Percentiles rank a stretch among this genome's conserved stretches.
Conservation (phyloP, 2,888 invertebrate species). For the Camponotus fellah region DNA sequence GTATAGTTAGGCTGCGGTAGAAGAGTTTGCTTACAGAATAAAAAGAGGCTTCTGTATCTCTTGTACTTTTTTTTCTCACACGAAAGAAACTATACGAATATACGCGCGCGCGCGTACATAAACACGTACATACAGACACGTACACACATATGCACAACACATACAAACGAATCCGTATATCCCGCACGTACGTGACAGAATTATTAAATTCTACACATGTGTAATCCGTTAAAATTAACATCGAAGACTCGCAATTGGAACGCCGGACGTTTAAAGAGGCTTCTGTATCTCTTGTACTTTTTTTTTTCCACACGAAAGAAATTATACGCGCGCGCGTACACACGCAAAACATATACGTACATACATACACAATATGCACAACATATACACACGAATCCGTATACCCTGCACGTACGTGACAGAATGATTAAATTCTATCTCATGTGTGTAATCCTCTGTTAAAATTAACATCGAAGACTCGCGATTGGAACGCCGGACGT, state of each 20-base stretch:
- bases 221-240: constrained; percentile 40
- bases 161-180: neutral
- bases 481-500: constrained; percentile 46
- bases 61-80: neutral
- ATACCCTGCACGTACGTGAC: constrained; percentile 49
- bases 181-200: constrained; percentile 52
- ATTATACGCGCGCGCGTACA: neutral
- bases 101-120: neutral
- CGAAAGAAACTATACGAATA: constrained; percentile 16
- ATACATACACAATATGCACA: neutral
- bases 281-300: neutral
- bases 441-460: constrained; percentile 20
- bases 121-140: neutral
- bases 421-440: constrained; percentile 42
- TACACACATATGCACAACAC: neutral
- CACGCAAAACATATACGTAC: neutral
- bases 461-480: constrained; percentile 48
- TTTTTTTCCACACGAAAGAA: neutral
- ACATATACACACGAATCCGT: constrained; percentile 1
- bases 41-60: neutral
- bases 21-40: neutral
- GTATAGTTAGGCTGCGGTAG: constrained; percentile 41
- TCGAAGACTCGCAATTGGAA: constrained; percentile 44
- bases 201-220: constrained; percentile 36
- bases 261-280: constrained; percentile 41